phyloP scores from a whole-genome alignment of 2,797 vertebrate species.

The Myotis vivesi region DNA sequence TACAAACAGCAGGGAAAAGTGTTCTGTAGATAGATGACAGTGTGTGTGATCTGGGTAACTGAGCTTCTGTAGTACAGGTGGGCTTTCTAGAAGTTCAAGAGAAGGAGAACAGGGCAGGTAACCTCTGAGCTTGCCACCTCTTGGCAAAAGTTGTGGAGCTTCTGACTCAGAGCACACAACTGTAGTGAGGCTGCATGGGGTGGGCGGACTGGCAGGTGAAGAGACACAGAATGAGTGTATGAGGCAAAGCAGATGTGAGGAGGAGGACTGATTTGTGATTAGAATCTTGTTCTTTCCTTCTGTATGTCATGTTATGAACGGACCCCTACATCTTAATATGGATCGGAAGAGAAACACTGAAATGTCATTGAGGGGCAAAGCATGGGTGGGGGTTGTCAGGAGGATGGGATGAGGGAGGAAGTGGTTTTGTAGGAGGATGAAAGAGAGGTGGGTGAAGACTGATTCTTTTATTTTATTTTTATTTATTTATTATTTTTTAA shows the following conservation, averaged over 20 bases:
- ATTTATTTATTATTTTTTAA: no score
- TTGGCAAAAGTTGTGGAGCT: neutral
- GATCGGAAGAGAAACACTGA: neutral
- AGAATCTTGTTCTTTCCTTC: neutral
- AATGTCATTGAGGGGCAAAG: neutral
- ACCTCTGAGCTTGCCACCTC: neutral
- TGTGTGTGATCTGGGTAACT: neutral
- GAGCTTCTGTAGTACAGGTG: neutral
- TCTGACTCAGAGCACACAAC: neutral
- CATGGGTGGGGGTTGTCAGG: neutral
- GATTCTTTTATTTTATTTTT: neutral
- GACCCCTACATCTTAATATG: neutral
- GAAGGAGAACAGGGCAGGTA: neutral
- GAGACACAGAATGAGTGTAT: neutral
- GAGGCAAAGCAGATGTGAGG: neutral
- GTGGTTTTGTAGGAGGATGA: neutral
- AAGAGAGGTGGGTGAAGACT: neutral
- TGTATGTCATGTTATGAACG: neutral
- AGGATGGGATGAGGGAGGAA: neutral
- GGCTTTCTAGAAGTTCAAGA: conserved; percentile 35
- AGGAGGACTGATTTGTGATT: neutral
- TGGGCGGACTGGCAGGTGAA: neutral
- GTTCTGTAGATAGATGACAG: neutral
- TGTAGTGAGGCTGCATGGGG: neutral
- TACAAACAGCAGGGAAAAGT: neutral